Base-by-base conservation (phyloP, 2,888 invertebrate genomes). In the Drosophila suboccidentalis region DNA sequence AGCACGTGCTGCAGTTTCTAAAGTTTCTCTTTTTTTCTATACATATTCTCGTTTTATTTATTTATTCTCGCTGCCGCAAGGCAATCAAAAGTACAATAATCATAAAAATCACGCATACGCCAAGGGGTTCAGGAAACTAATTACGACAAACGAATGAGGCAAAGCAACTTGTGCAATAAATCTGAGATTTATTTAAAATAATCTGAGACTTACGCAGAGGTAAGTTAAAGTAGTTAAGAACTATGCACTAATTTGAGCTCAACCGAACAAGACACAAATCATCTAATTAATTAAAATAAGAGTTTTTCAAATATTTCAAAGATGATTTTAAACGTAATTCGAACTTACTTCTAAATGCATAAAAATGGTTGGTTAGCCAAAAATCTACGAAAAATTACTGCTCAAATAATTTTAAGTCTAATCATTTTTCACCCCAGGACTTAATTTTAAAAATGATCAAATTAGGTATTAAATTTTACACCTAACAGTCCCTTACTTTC, bases 1-100 rank as follows among this genome's bases (percentile, higher is more conserved):
- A 67, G 78, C 75, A 83, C 88, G 88, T 87, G 80, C 82, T 70
- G 85, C 82, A 68, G 54, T 72, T 66, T 75, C 41, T 19, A 61
- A 78, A 78, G 55, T 78, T 67, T 44, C 51, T 47, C 57, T 47
- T 44, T 55, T 62, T 62, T 47, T 73, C 67, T 59, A 66, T 29
- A 50, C 13, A 50, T 41, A 61, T 32, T 32, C 49, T 50, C 61
- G 51, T 60, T 50, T 68, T 22, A 29, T 34, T 29, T 41, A 5
- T 36, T 58, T 50, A 46, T 55, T 39, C 62, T 47, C 47, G 39
- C 44, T 32, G 41, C 51, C 29, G 46, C 51, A 53, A 10, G 38
- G 51, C 67, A 84, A 82, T 82, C 72, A 68, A 70, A 69, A 63
- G 58, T 66, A 73, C 60, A 72, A 74, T 74, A 80, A 72, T 78